Percentiles rank a stretch among this genome's conserved stretches.
Conservation (phyloP, 2,797 vertebrate species). For the Rhynchonycteris naso region DNA sequence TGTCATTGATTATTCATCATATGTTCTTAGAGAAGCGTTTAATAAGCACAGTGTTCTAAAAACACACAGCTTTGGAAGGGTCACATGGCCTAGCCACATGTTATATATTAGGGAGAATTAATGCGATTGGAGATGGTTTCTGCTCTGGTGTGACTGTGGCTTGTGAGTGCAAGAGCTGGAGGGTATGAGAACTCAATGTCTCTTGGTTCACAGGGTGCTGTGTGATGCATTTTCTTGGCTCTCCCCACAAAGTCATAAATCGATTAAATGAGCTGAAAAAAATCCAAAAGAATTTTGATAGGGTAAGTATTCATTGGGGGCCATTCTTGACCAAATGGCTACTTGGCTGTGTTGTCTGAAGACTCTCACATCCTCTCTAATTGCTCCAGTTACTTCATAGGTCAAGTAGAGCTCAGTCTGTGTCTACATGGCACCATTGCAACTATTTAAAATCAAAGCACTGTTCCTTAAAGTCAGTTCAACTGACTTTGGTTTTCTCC, state of each 20-base stretch:
- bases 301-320: conserved; percentile 46
- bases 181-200: conserved; percentile 65
- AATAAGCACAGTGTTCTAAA: conserved; percentile 49
- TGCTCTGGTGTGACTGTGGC: not conserved
- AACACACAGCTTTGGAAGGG: conserved; percentile 55
- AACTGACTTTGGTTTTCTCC: not conserved
- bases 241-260: conserved; percentile 56
- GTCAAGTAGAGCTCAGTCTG: conserved; percentile 31
- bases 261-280: conserved; percentile 62
- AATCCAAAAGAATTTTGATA: conserved; percentile 60
- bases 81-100: not conserved
- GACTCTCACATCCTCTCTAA: conserved; percentile 50
- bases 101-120: conserved; percentile 58
- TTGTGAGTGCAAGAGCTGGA: conserved; percentile 60
- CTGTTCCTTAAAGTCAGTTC: conserved; percentile 26
- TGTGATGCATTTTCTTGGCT: conserved; percentile 63
- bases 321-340: conserved; percentile 67
- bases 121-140: not conserved
- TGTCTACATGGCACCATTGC: conserved; percentile 42
- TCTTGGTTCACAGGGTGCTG: conserved; percentile 41
- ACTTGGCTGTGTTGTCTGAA: conserved; percentile 69
- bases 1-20: conserved; percentile 51
- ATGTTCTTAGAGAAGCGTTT: conserved; percentile 63
- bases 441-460: conserved; percentile 65
- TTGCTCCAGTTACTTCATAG: conserved; percentile 61